phyloP scores from a whole-genome alignment of 2,888 invertebrate species.

The Amphipyra berbera region DNA sequence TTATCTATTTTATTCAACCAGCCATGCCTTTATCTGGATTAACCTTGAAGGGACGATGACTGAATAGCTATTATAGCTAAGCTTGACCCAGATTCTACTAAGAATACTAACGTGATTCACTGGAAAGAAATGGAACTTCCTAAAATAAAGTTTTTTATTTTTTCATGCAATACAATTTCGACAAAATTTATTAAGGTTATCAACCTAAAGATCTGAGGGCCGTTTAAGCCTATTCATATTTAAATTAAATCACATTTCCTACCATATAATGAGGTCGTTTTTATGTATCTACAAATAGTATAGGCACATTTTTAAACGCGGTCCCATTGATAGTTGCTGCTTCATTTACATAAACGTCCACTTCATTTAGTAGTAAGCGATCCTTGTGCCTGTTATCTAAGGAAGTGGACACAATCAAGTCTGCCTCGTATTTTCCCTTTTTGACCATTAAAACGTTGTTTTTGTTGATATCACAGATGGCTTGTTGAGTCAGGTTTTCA shows the following conservation, averaged over 20 bases:
- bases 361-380: constrained; percentile 62
- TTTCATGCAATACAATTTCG: constrained; percentile 21
- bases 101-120: constrained; percentile 33
- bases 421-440: constrained; percentile 37
- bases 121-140: constrained; percentile 14
- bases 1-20: constrained; percentile 46
- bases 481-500: constrained; percentile 39
- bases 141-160: constrained; percentile 18
- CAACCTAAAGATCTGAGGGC: constrained; percentile 33
- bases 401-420: constrained; percentile 52
- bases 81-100: constrained; percentile 46
- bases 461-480: constrained; percentile 29
- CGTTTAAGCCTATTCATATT: constrained; percentile 46
- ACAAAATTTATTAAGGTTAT: constrained; percentile 32
- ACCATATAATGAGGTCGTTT: constrained; percentile 37
- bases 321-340: constrained; percentile 53
- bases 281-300: constrained; percentile 54
- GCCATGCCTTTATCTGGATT: constrained; percentile 38
- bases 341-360: constrained; percentile 68
- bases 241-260: constrained; percentile 50
- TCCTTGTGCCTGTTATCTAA: constrained; percentile 54
- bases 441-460: constrained; percentile 29
- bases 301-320: constrained; percentile 45
- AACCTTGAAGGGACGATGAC: constrained; percentile 43
- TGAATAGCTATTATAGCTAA: constrained; percentile 35